Conservation (phyloP, 92 coral and sea anemone species). For the Zoanthus sansibaricus region DNA sequence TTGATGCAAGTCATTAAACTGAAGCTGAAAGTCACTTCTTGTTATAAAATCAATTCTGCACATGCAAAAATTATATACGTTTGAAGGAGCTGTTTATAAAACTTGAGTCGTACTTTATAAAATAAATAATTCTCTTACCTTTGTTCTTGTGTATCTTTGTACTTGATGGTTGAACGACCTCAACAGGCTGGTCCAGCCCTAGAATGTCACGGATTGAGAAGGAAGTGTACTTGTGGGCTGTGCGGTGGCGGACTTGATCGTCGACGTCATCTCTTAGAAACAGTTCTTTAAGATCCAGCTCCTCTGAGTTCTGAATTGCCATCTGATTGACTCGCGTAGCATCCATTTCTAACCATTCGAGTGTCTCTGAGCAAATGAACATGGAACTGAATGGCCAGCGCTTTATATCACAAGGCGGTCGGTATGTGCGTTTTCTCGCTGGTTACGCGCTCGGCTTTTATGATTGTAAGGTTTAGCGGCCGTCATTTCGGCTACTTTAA, state of each 20-base stretch:
- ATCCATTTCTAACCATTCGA: not conserved
- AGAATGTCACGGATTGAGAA: slow-evolving; percentile 46
- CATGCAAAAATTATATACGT: too few species aligned
- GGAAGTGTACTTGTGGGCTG: not conserved
- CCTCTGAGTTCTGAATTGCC: not conserved
- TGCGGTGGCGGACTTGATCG: not conserved
- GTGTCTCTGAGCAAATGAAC: not conserved
- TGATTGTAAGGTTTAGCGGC: not conserved
- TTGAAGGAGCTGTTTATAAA: too few species aligned
- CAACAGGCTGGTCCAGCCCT: not conserved
- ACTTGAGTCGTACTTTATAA: too few species aligned
- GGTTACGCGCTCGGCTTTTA: not conserved
- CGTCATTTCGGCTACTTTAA: not conserved
- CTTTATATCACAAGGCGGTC: not conserved
- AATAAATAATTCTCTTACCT: too few species aligned
- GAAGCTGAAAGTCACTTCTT: too few species aligned
- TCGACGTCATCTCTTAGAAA: not conserved
- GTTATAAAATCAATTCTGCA: too few species aligned
- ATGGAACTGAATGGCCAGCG: not conserved
- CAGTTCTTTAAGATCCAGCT: slow-evolving; percentile 30
- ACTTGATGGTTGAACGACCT: not conserved
- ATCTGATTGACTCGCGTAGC: slow-evolving; percentile 22
- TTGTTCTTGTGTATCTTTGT: not conserved
- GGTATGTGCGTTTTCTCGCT: not conserved
- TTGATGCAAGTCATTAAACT: too few species aligned